Percentiles rank a stretch among this genome's conserved stretches.
Conservation (phyloP, 1,140 invertebrate genomes). For the Onthophagus taurus region DNA sequence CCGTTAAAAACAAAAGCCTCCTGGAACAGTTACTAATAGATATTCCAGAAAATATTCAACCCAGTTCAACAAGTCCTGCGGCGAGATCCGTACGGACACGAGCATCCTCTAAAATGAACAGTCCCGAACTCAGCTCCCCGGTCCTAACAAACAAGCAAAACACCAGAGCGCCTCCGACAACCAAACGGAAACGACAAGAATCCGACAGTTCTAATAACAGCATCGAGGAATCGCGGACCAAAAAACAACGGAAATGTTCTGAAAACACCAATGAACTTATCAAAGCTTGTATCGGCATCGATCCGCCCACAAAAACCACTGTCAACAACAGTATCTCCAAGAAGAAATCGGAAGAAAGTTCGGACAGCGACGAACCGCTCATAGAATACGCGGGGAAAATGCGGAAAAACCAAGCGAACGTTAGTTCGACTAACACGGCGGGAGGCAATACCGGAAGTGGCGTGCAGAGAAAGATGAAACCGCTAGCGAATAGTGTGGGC, state of each 20-base stretch:
- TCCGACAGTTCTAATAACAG: slow-evolving; percentile 62
- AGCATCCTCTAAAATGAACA: slow-evolving; percentile 60
- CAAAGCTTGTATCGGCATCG: slow-evolving; percentile 57
- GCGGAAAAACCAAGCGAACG: slow-evolving; percentile 38
- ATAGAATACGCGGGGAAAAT: slow-evolving; percentile 62
- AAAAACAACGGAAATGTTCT: slow-evolving; percentile 50
- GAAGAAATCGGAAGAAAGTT: slow-evolving; percentile 43
- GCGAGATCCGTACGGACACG: slow-evolving; percentile 49
- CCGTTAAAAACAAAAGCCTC: slow-evolving; percentile 46
- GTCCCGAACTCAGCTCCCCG: slow-evolving; percentile 51
- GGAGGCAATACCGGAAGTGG: slow-evolving; percentile 9
- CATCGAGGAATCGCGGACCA: slow-evolving; percentile 39
- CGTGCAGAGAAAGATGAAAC: slow-evolving; percentile 21
- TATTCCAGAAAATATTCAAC: slow-evolving; percentile 48
- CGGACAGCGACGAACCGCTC: slow-evolving; percentile 70
- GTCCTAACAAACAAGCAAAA: slow-evolving; percentile 21
- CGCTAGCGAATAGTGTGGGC: slow-evolving; percentile 5
- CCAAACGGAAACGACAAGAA: slow-evolving; percentile 64
- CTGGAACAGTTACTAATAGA: slow-evolving; percentile 68
- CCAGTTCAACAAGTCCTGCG: slow-evolving; percentile 32
- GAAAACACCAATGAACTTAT: slow-evolving; percentile 58
- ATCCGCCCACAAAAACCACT: slow-evolving; percentile 31
- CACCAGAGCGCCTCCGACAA: slow-evolving; percentile 28
- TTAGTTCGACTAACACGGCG: slow-evolving; percentile 12
- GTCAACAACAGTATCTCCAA: slow-evolving; percentile 9